These are phyloP conservation scores for Amphiura filiformis DNA, from an alignment of 35 echinoderm and acorn worm genomes.

Conservation along the genomic window DNA sequence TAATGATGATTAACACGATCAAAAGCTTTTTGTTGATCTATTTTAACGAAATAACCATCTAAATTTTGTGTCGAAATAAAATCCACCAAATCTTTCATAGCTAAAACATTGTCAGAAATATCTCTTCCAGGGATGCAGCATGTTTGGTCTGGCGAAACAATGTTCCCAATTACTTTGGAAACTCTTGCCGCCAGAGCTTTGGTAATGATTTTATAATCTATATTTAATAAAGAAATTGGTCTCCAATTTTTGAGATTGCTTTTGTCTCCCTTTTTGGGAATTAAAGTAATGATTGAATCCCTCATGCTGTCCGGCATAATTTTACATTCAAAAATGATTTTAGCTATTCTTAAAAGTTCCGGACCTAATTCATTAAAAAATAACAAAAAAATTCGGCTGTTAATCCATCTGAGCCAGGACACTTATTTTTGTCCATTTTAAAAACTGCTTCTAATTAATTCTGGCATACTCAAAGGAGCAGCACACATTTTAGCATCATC, in stretches of 20 bases:
- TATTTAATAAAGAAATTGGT: slow-evolving; percentile 1
- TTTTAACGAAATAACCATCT: slow-evolving; percentile 3
- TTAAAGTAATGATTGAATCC: not conserved
- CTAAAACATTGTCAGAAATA: slow-evolving; percentile 56
- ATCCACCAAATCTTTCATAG: slow-evolving; percentile 38
- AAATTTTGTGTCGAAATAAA: not conserved
- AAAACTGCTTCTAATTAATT: not conserved
- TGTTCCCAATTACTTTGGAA: slow-evolving; percentile 19
- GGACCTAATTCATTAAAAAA: not conserved
- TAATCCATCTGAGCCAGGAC: not conserved
- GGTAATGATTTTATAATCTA: not conserved
- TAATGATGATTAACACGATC: slow-evolving; percentile 47
- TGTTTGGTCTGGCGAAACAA: slow-evolving; percentile 49
- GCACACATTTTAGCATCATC: not conserved
- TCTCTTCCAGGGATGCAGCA: slow-evolving; percentile 48
- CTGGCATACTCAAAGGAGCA: not conserved
- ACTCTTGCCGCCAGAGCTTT: not conserved
- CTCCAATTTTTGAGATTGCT: not conserved
- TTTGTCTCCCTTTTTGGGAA: not conserved
- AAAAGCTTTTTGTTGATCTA: slow-evolving; percentile 66
- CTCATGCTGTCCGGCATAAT: not conserved
- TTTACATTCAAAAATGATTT: not conserved
- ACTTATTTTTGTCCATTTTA: not conserved
- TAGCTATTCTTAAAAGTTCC: not conserved
- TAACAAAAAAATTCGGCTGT: not conserved